A percentile compares a stretch with the other conserved stretches of the same genome.
phyloP scores from a whole-genome alignment of 2,797 vertebrate genomes.

The Coilia nasus region DNA sequence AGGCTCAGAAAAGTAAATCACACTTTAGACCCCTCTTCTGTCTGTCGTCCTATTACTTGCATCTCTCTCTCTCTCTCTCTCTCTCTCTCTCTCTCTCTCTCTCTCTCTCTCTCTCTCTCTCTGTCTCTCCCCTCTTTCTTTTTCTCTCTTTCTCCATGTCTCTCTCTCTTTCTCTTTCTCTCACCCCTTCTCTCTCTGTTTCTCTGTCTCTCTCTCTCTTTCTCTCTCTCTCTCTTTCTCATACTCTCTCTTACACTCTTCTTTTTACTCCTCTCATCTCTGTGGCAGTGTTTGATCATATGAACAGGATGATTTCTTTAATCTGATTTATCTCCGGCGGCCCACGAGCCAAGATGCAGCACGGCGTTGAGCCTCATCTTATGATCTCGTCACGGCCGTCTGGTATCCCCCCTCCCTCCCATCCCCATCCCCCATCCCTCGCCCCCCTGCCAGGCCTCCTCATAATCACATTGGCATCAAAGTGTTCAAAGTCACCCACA shows the following conservation, averaged over 20 bases:
- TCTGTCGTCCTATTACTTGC: too few relatives aligned
- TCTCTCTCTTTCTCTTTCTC: too few relatives aligned
- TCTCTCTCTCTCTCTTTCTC: not conserved
- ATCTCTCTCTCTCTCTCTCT: slow-evolving; percentile 13
- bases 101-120: not conserved
- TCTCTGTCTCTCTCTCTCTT: too few relatives aligned
- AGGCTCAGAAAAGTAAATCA: not conserved
- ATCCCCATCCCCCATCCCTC: too few relatives aligned
- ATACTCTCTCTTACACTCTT: not conserved
- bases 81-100: not conserved
- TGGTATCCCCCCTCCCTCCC: not conserved
- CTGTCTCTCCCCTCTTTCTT: too few relatives aligned
- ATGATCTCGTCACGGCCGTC: slow-evolving; percentile 1
- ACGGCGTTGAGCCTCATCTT: slow-evolving; percentile 22
- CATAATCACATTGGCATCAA: slow-evolving; percentile 4
- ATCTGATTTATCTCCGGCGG: slow-evolving; percentile 40
- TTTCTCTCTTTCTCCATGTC: too few relatives aligned
- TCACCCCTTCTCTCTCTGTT: too few relatives aligned
- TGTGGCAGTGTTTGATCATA: slow-evolving; percentile 18
- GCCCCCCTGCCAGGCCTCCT: not conserved
- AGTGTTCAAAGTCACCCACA: not conserved
- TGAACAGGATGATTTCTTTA: slow-evolving; percentile 38
- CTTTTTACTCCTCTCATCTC: not conserved
- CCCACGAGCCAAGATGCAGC: slow-evolving; percentile 27
- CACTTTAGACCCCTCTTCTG: too few relatives aligned